Evolutionary conservation across 2,888 invertebrate species (phyloP).

Genomic region (Diarsia dahlii): DNA sequence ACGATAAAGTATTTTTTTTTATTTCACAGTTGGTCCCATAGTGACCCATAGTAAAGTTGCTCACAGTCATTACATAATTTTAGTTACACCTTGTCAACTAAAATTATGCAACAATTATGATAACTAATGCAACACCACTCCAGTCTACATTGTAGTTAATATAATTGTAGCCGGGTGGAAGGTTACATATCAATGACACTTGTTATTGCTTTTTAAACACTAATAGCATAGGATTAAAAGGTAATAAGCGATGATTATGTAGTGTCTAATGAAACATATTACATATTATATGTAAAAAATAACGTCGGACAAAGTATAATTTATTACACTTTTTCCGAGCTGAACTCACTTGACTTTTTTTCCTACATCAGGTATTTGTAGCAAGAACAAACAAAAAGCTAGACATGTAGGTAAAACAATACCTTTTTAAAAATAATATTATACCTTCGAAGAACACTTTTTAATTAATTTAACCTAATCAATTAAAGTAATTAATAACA

Average conservation of each 20-base stretch:
- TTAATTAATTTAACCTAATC: background rate
- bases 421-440: no score
- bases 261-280: constrained; percentile 6
- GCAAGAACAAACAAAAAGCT: no score
- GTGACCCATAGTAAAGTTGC: background rate
- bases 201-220: background rate
- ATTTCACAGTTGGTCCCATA: background rate
- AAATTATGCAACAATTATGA: no score
- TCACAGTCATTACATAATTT: background rate
- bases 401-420: no score
- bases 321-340: background rate
- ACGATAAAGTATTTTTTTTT: background rate
- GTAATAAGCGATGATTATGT: background rate
- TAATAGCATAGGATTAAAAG: background rate
- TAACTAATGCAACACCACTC: background rate
- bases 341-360: background rate
- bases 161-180: background rate
- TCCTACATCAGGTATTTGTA: background rate
- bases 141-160: constrained; percentile 18
- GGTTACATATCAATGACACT: constrained; percentile 2
- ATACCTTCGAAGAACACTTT: no score
- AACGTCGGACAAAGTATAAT: background rate
- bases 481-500: background rate
- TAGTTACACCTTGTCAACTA: background rate
- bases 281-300: background rate